Conservation (phyloP, 2,888 invertebrate genomes). For the Lasioglossum marginatum region DNA sequence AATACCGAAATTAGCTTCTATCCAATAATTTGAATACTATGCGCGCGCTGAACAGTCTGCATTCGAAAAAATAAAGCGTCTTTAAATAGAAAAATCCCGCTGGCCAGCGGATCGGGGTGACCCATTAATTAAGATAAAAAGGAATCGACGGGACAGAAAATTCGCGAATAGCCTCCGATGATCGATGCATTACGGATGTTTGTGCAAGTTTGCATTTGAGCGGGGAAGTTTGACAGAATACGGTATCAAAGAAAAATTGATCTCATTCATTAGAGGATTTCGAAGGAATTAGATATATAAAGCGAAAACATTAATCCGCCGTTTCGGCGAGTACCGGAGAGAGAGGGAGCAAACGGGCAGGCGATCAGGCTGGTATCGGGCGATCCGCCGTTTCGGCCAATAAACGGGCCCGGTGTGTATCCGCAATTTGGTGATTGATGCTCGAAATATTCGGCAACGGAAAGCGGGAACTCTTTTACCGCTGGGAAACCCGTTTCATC, state of each 20-base stretch:
- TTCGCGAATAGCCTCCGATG: neutral
- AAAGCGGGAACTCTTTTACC: conserved; percentile 9
- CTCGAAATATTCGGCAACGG: neutral
- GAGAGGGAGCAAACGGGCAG: neutral
- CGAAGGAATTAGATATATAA: neutral
- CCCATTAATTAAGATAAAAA: neutral
- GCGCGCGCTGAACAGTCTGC: neutral
- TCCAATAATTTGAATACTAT: too few species aligned
- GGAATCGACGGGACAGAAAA: neutral
- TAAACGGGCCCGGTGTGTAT: neutral
- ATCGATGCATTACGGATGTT: neutral
- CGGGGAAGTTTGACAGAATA: neutral
- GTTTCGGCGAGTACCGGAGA: neutral
- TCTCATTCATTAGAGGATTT: neutral
- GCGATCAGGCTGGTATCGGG: neutral
- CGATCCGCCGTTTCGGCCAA: neutral
- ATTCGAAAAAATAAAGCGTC: neutral
- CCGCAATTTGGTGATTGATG: neutral
- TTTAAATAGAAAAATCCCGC: neutral
- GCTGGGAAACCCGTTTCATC: conserved; percentile 43
- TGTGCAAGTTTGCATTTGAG: neutral
- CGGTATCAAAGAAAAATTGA: neutral
- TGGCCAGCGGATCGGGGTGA: neutral
- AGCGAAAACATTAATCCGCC: neutral
- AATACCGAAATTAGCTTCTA: too few species aligned